A percentile compares a stretch with the other conserved stretches of the same genome.
phyloP scores from a whole-genome alignment of 2,797 vertebrate genomes.

The Lacerta agilis region DNA sequence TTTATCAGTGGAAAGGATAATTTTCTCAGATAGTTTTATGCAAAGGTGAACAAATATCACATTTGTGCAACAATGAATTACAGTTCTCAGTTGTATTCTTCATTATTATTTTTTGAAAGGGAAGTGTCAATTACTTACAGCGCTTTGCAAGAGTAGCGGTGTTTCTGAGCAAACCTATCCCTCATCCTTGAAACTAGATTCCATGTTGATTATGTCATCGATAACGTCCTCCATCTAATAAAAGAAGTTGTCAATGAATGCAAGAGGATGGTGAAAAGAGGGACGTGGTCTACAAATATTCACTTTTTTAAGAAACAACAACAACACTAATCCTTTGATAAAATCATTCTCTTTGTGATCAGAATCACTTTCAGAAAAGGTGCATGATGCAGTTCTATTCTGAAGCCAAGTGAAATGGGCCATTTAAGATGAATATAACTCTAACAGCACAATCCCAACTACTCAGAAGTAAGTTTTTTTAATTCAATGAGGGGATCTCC shows the following conservation, averaged over 20 bases:
- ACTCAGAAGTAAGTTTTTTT: too few species aligned
- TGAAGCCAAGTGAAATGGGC: background rate
- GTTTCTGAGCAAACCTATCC: constrained; percentile 89
- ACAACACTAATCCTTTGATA: background rate
- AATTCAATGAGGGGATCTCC: too few species aligned
- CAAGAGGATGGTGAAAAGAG: constrained; percentile 9
- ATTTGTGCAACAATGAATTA: background rate
- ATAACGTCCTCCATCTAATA: constrained; percentile 94
- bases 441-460: background rate
- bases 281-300: background rate
- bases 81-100: background rate
- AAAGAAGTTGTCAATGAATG: constrained; percentile 65
- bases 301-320: background rate
- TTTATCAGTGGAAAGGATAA: constrained; percentile 14
- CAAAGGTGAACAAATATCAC: background rate
- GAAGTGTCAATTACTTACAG: constrained; percentile 83
- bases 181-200: constrained; percentile 93
- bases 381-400: background rate
- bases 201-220: constrained; percentile 92
- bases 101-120: background rate
- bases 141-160: constrained; percentile 90
- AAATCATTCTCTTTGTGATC: background rate
- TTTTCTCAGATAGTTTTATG: background rate
- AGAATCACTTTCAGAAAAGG: background rate
- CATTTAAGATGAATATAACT: background rate